phyloP scores from a whole-genome alignment of 2,888 invertebrate species.

The Melieria picta region DNA sequence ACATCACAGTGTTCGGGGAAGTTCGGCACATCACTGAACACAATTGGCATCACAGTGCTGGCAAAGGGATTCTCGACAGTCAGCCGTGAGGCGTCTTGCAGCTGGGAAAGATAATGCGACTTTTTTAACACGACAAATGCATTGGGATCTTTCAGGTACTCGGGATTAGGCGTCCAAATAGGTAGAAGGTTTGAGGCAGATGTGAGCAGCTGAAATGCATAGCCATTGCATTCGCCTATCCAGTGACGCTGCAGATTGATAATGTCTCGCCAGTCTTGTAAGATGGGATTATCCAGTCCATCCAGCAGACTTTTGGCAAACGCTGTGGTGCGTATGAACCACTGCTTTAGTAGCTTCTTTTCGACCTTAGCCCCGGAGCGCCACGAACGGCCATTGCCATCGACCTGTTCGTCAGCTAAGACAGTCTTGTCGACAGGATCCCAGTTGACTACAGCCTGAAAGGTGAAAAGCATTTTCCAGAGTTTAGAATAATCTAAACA shows the following conservation, averaged over 20 bases:
- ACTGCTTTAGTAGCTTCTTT: slow-evolving; percentile 87
- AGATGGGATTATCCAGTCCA: slow-evolving; percentile 74
- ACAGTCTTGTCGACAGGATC: slow-evolving; percentile 98
- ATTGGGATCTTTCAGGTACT: slow-evolving; percentile 74
- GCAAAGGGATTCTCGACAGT: slow-evolving; percentile 78
- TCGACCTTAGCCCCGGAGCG: slow-evolving; percentile 95
- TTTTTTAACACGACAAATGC: slow-evolving; percentile 76
- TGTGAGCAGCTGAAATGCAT: slow-evolving; percentile 73
- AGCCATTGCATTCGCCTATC: slow-evolving; percentile 89
- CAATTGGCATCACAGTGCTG: slow-evolving; percentile 72
- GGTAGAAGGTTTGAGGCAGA: slow-evolving; percentile 53
- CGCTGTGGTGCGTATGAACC: slow-evolving; percentile 92
- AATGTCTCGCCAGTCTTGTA: slow-evolving; percentile 86
- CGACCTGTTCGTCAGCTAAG: slow-evolving; percentile 97
- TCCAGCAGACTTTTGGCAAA: slow-evolving; percentile 79
- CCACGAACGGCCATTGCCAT: slow-evolving; percentile 91
- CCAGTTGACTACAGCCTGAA: slow-evolving; percentile 92
- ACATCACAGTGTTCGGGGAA: slow-evolving; percentile 76
- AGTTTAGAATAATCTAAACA: background rate
- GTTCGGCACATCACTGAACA: slow-evolving; percentile 71
- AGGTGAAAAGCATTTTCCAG: background rate
- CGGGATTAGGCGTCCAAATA: slow-evolving; percentile 80
- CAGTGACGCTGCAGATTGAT: slow-evolving; percentile 86
- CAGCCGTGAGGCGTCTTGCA: slow-evolving; percentile 58
- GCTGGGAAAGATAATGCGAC: slow-evolving; percentile 68